Percentiles rank a stretch among this genome's conserved stretches.
Evolutionary conservation across 2,888 invertebrate genomes (phyloP).

Genomic region (Acrobasis suavella): DNA sequence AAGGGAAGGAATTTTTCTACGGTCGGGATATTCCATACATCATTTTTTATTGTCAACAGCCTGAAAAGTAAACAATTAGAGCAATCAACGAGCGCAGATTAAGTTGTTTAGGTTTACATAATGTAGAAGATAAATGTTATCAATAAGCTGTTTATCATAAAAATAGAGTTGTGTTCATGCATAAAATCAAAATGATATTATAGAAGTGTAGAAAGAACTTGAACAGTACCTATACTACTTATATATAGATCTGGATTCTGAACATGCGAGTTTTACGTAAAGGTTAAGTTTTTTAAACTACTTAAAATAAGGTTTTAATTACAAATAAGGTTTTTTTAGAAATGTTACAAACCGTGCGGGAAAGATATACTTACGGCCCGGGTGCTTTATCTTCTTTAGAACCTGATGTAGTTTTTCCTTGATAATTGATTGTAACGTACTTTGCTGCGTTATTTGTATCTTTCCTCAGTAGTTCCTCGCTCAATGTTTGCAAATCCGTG

Average conservation of each 20-base stretch:
- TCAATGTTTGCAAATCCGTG: conserved; percentile 85
- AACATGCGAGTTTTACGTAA: too few relatives aligned
- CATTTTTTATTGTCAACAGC: conserved; percentile 84
- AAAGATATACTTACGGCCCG: conserved; percentile 87
- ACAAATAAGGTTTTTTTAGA: too few relatives aligned
- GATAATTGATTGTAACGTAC: conserved; percentile 87
- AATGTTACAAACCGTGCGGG: too few relatives aligned
- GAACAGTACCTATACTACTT: too few relatives aligned
- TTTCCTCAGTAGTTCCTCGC: conserved; percentile 87
- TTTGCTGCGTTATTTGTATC: conserved; percentile 89
- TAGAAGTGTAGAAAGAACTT: too few relatives aligned
- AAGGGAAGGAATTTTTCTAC: conserved; percentile 88
- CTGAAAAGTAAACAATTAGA: conserved; percentile 67
- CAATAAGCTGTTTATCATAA: background rate
- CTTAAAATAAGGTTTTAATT: too few relatives aligned
- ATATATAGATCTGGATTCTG: too few relatives aligned
- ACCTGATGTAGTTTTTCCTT: conserved; percentile 88
- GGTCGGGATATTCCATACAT: conserved; percentile 86
- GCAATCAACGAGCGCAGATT: background rate
- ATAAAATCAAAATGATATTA: background rate
- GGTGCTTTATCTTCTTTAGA: conserved; percentile 88
- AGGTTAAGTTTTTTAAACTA: too few relatives aligned
- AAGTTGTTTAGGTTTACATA: background rate
- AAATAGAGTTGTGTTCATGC: background rate
- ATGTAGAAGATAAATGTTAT: background rate